Conservation (phyloP, 2,888 invertebrate genomes). For the Crossocerus cetratus region DNA sequence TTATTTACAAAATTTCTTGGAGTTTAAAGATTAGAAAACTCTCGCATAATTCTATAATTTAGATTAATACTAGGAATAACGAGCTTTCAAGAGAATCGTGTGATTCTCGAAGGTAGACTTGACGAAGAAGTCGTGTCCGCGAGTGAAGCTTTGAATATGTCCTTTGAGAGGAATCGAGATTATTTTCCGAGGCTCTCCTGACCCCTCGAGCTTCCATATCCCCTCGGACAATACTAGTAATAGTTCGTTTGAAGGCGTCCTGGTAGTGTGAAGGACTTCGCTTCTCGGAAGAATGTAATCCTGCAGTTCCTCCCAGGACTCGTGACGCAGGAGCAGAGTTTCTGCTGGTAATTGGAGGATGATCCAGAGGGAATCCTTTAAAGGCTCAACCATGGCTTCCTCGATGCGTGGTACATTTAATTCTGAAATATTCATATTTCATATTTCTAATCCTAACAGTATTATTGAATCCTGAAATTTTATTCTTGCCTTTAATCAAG, state of each 20-base stretch:
- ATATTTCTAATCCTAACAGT: neutral
- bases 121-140: constrained; percentile 50
- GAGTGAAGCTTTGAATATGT: constrained; percentile 45
- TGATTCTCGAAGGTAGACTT: constrained; percentile 43
- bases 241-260: constrained; percentile 54
- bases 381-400: constrained; percentile 49
- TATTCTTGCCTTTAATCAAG: neutral
- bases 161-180: constrained; percentile 42
- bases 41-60: too few relatives aligned
- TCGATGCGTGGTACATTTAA: constrained; percentile 55
- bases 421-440: constrained; percentile 39
- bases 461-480: neutral
- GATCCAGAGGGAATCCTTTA: constrained; percentile 61
- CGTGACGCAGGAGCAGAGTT: constrained; percentile 61
- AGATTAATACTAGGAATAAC: constrained; percentile 57
- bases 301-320: constrained; percentile 51
- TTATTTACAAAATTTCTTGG: constrained; percentile 8
- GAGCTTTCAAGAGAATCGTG: constrained; percentile 54
- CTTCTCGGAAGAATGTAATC: constrained; percentile 54
- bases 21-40: neutral
- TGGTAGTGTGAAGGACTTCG: constrained; percentile 37
- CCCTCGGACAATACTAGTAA: constrained; percentile 64
- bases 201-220: constrained; percentile 66
- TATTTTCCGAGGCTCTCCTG: constrained; percentile 57
- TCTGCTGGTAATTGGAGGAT: constrained; percentile 47